A percentile compares a stretch with the other conserved stretches of the same genome.
These are phyloP conservation scores for Heterotis niloticus DNA, from an alignment of 2,113 vertebrate species.

Conservation along the genomic window DNA sequence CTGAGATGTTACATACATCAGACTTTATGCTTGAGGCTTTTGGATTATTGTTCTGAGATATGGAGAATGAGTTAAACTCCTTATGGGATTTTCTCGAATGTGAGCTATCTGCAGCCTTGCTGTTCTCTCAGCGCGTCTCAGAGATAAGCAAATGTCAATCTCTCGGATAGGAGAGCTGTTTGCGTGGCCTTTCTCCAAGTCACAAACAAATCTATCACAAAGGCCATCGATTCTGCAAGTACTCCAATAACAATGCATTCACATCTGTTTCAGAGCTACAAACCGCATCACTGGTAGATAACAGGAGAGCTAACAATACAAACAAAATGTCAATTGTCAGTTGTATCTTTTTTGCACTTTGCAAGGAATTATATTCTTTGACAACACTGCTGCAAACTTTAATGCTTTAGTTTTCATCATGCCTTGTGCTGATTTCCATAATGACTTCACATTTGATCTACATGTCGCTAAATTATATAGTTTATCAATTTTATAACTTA, in stretches of 20 bases:
- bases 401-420: no score
- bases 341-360: background rate
- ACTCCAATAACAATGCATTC: background rate
- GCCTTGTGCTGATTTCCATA: no score
- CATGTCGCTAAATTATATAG: no score
- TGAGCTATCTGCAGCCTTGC: background rate
- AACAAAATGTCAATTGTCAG: background rate
- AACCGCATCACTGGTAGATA: background rate
- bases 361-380: background rate
- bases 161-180: background rate
- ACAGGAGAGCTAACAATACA: background rate
- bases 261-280: background rate
- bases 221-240: background rate
- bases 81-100: background rate
- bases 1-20: background rate
- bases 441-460: no score
- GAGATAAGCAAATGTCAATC: background rate
- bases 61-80: background rate
- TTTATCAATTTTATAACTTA: no score
- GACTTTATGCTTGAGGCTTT: background rate
- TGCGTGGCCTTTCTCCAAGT: slow-evolving; percentile 3
- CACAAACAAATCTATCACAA: slow-evolving; percentile 19
- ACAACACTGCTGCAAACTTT: background rate
- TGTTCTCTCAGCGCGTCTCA: background rate
- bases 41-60: background rate